Evolutionary conservation across 2,113 vertebrate genomes (phyloP).

Genomic region (Pitta sordida): DNA sequence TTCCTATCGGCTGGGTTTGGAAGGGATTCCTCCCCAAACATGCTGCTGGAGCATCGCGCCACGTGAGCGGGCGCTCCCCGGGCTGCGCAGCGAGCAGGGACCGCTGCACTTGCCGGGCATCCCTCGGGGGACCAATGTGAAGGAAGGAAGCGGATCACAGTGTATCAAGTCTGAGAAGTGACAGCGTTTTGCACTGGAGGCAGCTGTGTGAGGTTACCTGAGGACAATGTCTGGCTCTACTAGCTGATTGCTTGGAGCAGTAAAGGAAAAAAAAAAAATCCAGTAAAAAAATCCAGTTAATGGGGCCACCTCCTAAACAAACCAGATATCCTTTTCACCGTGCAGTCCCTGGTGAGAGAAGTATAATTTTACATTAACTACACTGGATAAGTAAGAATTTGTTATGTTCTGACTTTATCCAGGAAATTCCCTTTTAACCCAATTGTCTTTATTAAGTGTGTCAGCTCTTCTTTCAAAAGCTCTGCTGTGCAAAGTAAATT

Average conservation of each 20-base stretch:
- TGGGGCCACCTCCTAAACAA: constrained; percentile 49
- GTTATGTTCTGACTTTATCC: constrained; percentile 40
- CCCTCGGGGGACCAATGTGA: not conserved
- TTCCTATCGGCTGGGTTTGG: fast-evolving
- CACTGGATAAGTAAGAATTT: constrained; percentile 43
- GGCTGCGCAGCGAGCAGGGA: not conserved
- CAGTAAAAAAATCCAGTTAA: not conserved
- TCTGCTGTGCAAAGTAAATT: constrained; percentile 2
- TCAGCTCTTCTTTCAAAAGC: constrained; percentile 38
- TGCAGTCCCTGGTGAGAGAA: constrained; percentile 26
- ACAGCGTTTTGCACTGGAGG: constrained; percentile 48
- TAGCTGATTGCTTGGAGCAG: constrained; percentile 30
- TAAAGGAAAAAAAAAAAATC: not conserved
- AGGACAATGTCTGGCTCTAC: constrained; percentile 59
- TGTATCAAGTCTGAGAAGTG: constrained; percentile 23
- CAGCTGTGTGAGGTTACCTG: constrained; percentile 61
- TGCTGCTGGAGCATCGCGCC: not conserved
- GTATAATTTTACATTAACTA: constrained; percentile 53
- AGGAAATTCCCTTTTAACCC: constrained; percentile 62
- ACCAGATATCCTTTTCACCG: constrained; percentile 22
- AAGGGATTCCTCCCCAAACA: not conserved
- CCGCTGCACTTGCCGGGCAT: not conserved
- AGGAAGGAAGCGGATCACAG: constrained; percentile 35
- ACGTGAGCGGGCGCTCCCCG: not conserved
- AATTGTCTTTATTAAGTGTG: constrained; percentile 47